These are phyloP conservation scores for Sylvicola cinctus DNA, from an alignment of 2,888 invertebrate species.

Conservation along the genomic window DNA sequence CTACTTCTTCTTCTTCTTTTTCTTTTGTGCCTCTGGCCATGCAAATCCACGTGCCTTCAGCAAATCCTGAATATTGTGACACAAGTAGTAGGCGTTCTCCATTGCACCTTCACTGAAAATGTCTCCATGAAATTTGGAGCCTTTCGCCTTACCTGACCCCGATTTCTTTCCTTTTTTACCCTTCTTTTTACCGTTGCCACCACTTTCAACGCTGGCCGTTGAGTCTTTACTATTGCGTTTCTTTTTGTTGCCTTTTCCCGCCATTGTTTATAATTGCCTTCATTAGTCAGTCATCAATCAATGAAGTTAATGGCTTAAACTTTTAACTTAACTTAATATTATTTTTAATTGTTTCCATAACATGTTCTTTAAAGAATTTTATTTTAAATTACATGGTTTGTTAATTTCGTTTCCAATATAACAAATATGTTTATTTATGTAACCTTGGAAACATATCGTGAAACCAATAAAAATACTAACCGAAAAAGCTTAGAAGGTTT, in stretches of 20 bases:
- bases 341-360: too few relatives aligned
- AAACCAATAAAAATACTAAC: too few relatives aligned
- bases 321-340: too few relatives aligned
- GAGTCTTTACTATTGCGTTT: conserved; percentile 34
- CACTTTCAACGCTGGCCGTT: conserved; percentile 12
- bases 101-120: conserved; percentile 78
- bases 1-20: conserved; percentile 62
- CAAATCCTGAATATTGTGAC: conserved; percentile 81
- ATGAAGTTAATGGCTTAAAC: too few relatives aligned
- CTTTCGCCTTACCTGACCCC: conserved; percentile 26
- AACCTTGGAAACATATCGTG: too few relatives aligned
- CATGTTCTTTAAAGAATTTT: too few relatives aligned
- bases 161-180: conserved; percentile 28
- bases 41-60: conserved; percentile 70
- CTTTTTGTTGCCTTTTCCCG: conserved; percentile 28
- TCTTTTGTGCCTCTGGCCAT: conserved; percentile 72
- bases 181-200: conserved; percentile 28
- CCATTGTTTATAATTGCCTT: conserved; percentile 18
- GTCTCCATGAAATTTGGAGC: conserved; percentile 52
- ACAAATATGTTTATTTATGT: too few relatives aligned
- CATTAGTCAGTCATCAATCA: too few relatives aligned
- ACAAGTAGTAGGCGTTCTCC: conserved; percentile 85
- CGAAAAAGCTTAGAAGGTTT: too few relatives aligned
- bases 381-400: too few relatives aligned
- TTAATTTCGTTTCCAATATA: too few relatives aligned